Evolutionary conservation across 2,888 invertebrate genomes (phyloP), one percentile per base, ranked within the genome.

Genomic region (Exocentrus adspersus): DNA sequence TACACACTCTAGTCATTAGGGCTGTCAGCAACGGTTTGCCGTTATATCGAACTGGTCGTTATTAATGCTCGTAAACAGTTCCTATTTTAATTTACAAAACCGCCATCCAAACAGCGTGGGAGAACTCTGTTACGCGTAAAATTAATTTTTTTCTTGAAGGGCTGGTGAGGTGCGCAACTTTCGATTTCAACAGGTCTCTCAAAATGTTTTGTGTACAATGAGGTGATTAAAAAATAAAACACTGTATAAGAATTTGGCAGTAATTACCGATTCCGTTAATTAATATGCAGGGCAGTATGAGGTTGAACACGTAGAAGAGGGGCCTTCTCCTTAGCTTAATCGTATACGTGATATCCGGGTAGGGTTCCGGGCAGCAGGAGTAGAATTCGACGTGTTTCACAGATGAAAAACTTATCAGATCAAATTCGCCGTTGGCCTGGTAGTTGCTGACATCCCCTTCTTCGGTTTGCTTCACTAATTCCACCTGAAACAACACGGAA

Each of bases 351-450:
- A 94, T 91, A 81, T 93, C 93, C 0, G 93, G 93, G 77, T 93
- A 93, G 0, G 93, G 92, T 80, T 93, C 92, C 65, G 90, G 87
- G 75, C 93, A 93, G 81, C 93, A 93, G 1, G 91, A 91, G 82
- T 93, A 93, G 79, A 87, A 88, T 78, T 91, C 88, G 62, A 90
- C 86, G 82, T 92, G 89, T 69, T 89, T 87, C 65, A 87, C 87
- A 0, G 91, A 90, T 0, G 90, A 89, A 78, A 93, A 92, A 78
- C 90, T 90, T 67, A 92, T 87, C 71, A 95, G 84, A 79, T 93
- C 92, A 83, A 95, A 95, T 82, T 95, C 95, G 1, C 94, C 94
- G 80, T 94, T 95, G n/a, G 91, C 90, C 79, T 95, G 93, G 82
- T 95, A 95, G 84, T 94, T 94, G 71, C 91, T 91, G 53, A 91